Conservation (phyloP, 1,140 invertebrate genomes). For the Drosophila parvula region DNA sequence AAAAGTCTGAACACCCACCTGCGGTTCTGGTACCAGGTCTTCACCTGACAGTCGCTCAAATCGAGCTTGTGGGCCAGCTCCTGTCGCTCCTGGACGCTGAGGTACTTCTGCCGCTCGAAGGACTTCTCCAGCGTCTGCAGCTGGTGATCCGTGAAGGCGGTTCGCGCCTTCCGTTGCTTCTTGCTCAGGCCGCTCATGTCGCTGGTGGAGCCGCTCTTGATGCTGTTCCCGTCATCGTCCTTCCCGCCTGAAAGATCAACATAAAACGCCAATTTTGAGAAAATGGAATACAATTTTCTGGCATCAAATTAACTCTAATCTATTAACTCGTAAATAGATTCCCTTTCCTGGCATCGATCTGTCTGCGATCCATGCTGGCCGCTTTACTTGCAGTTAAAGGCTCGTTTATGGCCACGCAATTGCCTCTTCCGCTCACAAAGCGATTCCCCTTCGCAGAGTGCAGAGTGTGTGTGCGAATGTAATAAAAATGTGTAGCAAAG, state of each 20-base stretch:
- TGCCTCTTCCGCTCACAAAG: slow-evolving; percentile 56
- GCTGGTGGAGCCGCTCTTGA: slow-evolving; percentile 82
- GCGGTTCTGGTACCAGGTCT: slow-evolving; percentile 99
- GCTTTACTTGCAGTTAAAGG: slow-evolving; percentile 26
- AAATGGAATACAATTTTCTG: too few relatives aligned
- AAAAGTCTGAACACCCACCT: slow-evolving; percentile 88
- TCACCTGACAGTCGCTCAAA: slow-evolving; percentile 99
- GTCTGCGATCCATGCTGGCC: slow-evolving; percentile 6
- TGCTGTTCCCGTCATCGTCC: slow-evolving; percentile 83
- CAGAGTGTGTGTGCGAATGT: slow-evolving; percentile 42
- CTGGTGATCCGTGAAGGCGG: slow-evolving; percentile 99
- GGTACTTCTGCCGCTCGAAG: slow-evolving; percentile 99
- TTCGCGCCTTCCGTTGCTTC: slow-evolving; percentile 98
- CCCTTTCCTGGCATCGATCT: background rate
- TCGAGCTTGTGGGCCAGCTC: slow-evolving; percentile 98
- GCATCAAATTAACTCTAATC: background rate
- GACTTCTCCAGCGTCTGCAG: slow-evolving; percentile 98
- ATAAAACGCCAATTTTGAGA: background rate
- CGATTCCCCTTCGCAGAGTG: slow-evolving; percentile 9
- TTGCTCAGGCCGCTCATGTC: slow-evolving; percentile 88
- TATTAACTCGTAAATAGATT: too few relatives aligned
- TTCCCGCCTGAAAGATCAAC: slow-evolving; percentile 68
- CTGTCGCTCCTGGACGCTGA: slow-evolving; percentile 99
- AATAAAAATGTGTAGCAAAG: slow-evolving; percentile 64
- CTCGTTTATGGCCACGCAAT: slow-evolving; percentile 57